A percentile compares a stretch with the other conserved stretches of the same genome.
phyloP scores from a whole-genome alignment of 2,888 invertebrate genomes.

The Actias luna region DNA sequence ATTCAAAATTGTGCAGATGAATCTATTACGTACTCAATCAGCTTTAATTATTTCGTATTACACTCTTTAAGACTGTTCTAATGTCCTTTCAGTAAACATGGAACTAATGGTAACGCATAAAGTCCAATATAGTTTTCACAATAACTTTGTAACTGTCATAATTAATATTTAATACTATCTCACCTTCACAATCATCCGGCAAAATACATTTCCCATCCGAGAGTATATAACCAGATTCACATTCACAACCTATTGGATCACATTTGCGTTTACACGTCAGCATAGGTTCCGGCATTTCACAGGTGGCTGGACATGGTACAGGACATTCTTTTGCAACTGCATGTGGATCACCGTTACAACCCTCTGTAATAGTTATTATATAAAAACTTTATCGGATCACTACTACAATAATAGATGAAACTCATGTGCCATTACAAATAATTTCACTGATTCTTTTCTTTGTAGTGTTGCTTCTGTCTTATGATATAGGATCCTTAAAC shows the following conservation, averaged over 20 bases:
- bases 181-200: constrained; percentile 45
- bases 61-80: too few species aligned
- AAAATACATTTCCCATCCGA: constrained; percentile 39
- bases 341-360: constrained; percentile 44
- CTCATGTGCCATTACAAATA: neutral
- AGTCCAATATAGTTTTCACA: too few species aligned
- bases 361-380: neutral
- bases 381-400: neutral
- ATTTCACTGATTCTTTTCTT: neutral
- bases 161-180: neutral
- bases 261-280: constrained; percentile 34
- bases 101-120: too few species aligned
- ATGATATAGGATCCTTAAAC: neutral
- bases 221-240: constrained; percentile 40
- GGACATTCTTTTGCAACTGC: constrained; percentile 38
- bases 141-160: neutral
- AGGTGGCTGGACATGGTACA: constrained; percentile 43
- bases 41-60: too few species aligned
- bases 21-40: neutral
- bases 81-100: too few species aligned
- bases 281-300: constrained; percentile 33
- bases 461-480: neutral
- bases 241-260: constrained; percentile 42
- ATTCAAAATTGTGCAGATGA: neutral
- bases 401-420: too few species aligned